Conservation (phyloP, 92 coral and sea anemone species). For the Virgularia gustaviana region DNA sequence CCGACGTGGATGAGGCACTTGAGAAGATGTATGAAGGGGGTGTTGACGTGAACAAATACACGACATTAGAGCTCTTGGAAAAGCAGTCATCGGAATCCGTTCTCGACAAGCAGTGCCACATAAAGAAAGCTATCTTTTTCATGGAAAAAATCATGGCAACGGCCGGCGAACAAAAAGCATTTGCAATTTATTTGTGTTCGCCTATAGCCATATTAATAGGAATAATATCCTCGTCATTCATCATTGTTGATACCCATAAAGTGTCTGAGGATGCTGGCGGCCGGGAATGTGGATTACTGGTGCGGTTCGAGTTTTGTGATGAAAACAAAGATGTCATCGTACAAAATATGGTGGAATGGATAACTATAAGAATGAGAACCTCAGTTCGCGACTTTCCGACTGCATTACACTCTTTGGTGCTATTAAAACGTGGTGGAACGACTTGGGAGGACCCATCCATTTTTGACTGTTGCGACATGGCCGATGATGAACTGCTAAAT, state of each 20-base stretch:
- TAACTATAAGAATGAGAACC: slow-evolving; percentile 23
- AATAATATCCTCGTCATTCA: no score
- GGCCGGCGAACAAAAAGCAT: not conserved
- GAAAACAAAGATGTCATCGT: slow-evolving; percentile 8
- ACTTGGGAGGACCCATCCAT: not conserved
- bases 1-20: not conserved
- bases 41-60: not conserved
- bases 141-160: not conserved
- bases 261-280: slow-evolving; percentile 25
- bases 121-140: not conserved
- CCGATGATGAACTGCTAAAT: slow-evolving; percentile 27
- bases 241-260: slow-evolving; percentile 9
- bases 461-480: slow-evolving; percentile 20
- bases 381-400: slow-evolving; percentile 34
- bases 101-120: slow-evolving; percentile 13
- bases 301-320: slow-evolving; percentile 1
- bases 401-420: slow-evolving; percentile 29
- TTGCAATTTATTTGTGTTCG: slow-evolving; percentile 35
- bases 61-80: slow-evolving; percentile 4
- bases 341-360: slow-evolving; percentile 34
- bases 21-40: not conserved
- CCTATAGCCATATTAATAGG: no score
- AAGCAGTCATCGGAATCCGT: slow-evolving; percentile 11
- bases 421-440: not conserved
- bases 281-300: slow-evolving; percentile 43